Conservation (phyloP, 1,140 invertebrate genomes). For the Cryptotermes secundus region DNA sequence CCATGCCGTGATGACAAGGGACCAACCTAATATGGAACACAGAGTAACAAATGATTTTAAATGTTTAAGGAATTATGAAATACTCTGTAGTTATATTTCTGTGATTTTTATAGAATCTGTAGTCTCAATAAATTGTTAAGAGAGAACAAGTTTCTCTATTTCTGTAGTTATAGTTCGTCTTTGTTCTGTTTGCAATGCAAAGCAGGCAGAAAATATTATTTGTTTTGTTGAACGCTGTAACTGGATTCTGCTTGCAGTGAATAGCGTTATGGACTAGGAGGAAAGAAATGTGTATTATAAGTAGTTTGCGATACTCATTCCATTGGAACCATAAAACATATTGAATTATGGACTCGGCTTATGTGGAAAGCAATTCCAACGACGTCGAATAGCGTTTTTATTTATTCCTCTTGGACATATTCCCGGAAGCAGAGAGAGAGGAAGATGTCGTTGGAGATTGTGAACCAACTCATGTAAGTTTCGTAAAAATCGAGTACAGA, state of each 20-base stretch:
- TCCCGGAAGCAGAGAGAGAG: neutral
- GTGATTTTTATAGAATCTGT: neutral
- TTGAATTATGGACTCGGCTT: neutral
- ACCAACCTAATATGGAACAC: too few relatives aligned
- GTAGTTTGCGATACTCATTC: neutral
- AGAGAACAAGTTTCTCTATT: neutral
- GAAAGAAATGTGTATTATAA: neutral
- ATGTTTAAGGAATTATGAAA: neutral
- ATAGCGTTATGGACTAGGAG: neutral
- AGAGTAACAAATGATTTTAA: neutral
- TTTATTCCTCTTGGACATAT: neutral
- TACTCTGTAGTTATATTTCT: neutral
- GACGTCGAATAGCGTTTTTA: neutral
- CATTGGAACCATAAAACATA: slow-evolving; percentile 19
- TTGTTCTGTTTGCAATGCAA: neutral
- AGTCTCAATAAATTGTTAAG: neutral
- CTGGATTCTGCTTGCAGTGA: too few relatives aligned
- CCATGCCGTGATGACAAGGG: too few relatives aligned
- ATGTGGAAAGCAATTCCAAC: neutral
- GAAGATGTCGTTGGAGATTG: neutral
- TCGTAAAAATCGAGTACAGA: neutral
- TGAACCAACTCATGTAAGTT: neutral
- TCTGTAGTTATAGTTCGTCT: neutral
- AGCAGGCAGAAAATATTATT: slow-evolving; percentile 1
- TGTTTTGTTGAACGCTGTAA: neutral